phyloP scores from a whole-genome alignment of 2,888 invertebrate species.

The Meloe dianella region DNA sequence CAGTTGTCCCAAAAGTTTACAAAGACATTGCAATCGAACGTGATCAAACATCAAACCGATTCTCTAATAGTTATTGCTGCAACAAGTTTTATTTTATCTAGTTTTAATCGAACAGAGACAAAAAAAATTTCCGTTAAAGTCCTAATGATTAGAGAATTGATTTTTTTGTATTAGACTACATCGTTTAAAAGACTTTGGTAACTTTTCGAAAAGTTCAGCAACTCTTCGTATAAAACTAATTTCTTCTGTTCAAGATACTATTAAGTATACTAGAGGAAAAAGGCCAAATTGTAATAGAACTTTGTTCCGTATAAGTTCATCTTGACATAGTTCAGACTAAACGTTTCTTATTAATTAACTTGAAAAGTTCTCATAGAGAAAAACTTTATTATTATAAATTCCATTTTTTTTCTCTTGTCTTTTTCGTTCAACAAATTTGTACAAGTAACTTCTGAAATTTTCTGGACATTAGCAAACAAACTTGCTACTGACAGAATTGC shows the following conservation, averaged over 20 bases:
- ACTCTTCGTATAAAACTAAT: neutral
- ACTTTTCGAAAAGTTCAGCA: neutral
- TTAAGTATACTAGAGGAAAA: neutral
- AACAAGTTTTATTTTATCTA: neutral
- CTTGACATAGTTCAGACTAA: neutral
- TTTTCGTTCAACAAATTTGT: neutral
- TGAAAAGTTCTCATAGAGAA: neutral
- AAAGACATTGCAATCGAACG: neutral
- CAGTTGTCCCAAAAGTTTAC: neutral
- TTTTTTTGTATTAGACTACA: neutral
- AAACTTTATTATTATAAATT: neutral
- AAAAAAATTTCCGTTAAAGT: neutral
- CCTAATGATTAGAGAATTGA: neutral
- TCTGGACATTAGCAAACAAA: neutral
- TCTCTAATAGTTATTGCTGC: neutral
- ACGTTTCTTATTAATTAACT: conserved; percentile 2
- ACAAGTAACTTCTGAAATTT: neutral
- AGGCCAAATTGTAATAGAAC: neutral
- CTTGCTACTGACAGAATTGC: neutral
- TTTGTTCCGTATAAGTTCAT: neutral
- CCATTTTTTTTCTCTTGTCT: neutral
- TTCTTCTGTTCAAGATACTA: neutral
- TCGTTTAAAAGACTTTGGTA: neutral
- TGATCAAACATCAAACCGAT: neutral
- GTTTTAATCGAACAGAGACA: neutral